Conservation (phyloP, 2,113 vertebrate species). For the Lophius piscatorius region DNA sequence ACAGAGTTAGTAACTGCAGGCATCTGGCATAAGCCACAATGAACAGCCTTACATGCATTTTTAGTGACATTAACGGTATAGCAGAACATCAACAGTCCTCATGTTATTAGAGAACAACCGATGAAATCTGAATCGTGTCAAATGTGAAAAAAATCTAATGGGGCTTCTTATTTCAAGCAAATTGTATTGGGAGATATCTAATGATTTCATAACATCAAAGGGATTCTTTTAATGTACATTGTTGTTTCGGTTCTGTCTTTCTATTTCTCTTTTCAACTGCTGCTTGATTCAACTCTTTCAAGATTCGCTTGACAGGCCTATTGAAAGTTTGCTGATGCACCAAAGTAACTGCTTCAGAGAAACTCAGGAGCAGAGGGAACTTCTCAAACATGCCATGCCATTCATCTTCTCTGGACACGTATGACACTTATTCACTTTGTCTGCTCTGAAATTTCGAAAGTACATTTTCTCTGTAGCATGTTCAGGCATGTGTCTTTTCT, state of each 20-base stretch:
- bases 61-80: neutral
- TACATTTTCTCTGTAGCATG: neutral
- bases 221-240: neutral
- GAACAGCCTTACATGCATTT: neutral
- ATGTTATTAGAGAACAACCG: too few relatives aligned
- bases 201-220: too few relatives aligned
- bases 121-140: too few relatives aligned
- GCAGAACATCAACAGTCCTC: too few relatives aligned
- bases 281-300: too few relatives aligned
- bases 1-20: neutral
- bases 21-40: neutral
- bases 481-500: neutral
- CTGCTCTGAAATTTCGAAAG: neutral
- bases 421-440: slow-evolving; percentile 22
- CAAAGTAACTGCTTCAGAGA: slow-evolving; percentile 79
- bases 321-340: slow-evolving; percentile 85
- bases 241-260: neutral
- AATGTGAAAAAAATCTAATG: too few relatives aligned
- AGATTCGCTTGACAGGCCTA: slow-evolving; percentile 85
- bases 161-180: too few relatives aligned
- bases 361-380: slow-evolving; percentile 83
- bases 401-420: slow-evolving; percentile 83
- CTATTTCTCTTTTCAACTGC: slow-evolving; percentile 13
- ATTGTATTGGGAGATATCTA: too few relatives aligned
- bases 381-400: slow-evolving; percentile 80